These are phyloP conservation scores for Erebia palarica DNA, from an alignment of 2,888 invertebrate species.

Conservation along the genomic window DNA sequence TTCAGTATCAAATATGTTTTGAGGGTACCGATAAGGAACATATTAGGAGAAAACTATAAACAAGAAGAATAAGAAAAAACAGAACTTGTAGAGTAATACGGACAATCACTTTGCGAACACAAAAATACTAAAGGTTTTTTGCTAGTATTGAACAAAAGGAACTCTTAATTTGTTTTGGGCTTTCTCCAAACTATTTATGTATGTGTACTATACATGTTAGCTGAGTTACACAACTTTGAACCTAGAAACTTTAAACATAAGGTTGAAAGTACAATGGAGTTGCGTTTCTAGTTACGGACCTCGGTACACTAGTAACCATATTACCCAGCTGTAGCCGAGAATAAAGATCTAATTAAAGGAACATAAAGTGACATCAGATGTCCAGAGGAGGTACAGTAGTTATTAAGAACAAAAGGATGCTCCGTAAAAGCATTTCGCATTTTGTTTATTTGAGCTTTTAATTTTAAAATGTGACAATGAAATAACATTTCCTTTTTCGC, in stretches of 20 bases:
- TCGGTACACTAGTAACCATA: slow-evolving; percentile 26
- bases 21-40: no score
- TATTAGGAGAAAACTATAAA: slow-evolving; percentile 16
- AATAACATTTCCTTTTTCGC: not conserved
- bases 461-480: not conserved
- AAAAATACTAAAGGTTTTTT: slow-evolving; percentile 28
- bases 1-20: no score
- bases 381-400: slow-evolving; percentile 29
- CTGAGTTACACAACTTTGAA: slow-evolving; percentile 6
- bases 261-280: slow-evolving; percentile 13
- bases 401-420: slow-evolving; percentile 32
- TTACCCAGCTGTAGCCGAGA: slow-evolving; percentile 38
- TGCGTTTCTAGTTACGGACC: not conserved
- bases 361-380: slow-evolving; percentile 39
- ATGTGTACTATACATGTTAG: slow-evolving; percentile 20
- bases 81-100: slow-evolving; percentile 26
- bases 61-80: slow-evolving; percentile 8
- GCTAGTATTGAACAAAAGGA: slow-evolving; percentile 39
- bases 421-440: slow-evolving; percentile 7
- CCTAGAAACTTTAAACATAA: slow-evolving; percentile 6
- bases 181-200: slow-evolving; percentile 39
- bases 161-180: slow-evolving; percentile 42
- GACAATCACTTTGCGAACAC: slow-evolving; percentile 37
- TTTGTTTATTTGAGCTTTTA: slow-evolving; percentile 8
- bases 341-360: slow-evolving; percentile 40